phyloP scores from a whole-genome alignment of 1,140 invertebrate species.

The Drosophila tsacasi region DNA sequence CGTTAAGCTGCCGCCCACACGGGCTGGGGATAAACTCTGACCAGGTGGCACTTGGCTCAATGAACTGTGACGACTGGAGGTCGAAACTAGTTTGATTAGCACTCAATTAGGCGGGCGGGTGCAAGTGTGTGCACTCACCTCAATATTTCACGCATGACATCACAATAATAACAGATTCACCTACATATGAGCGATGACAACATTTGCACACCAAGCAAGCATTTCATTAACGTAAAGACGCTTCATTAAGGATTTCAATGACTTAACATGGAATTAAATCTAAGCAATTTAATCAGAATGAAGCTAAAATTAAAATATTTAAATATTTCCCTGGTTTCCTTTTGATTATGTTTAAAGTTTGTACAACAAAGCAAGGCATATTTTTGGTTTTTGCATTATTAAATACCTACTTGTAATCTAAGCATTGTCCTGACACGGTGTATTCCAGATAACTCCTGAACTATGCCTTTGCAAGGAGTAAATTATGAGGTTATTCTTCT shows the following conservation, averaged over 20 bases:
- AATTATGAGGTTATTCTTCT: neutral
- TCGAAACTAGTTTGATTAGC: conserved; percentile 65
- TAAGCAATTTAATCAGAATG: neutral
- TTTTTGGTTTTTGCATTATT: neutral
- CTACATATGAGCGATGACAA: neutral
- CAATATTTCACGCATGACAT: conserved; percentile 72
- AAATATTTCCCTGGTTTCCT: neutral
- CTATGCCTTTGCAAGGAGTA: neutral
- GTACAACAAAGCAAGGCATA: neutral
- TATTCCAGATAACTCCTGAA: neutral
- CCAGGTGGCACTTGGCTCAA: conserved; percentile 61
- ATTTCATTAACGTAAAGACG: neutral
- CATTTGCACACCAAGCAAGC: conserved; percentile 4
- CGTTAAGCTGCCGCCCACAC: neutral
- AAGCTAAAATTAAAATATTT: neutral
- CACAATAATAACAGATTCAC: conserved; percentile 56
- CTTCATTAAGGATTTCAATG: neutral
- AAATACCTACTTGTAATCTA: neutral
- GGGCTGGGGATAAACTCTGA: conserved; percentile 19
- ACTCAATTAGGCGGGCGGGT: conserved; percentile 33
- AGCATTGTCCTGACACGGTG: neutral
- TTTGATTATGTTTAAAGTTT: neutral
- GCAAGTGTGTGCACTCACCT: conserved; percentile 68
- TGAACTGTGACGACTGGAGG: conserved; percentile 70
- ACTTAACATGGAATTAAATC: neutral